A percentile compares a stretch with the other conserved stretches of the same genome.
phyloP scores from a whole-genome alignment of 2,797 vertebrate genomes.

The Cynopterus sphinx region DNA sequence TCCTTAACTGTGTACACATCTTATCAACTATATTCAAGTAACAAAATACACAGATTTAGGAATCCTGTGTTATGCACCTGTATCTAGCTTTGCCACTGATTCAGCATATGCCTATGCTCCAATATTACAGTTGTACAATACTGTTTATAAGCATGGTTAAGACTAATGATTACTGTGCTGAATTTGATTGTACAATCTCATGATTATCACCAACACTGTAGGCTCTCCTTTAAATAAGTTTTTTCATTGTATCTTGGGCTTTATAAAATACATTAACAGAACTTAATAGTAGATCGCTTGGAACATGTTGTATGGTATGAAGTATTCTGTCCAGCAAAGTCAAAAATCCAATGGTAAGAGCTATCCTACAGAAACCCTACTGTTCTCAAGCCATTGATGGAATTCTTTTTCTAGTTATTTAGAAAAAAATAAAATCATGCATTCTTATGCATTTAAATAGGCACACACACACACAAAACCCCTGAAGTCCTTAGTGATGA shows the following conservation, averaged over 20 bases:
- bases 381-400: background rate
- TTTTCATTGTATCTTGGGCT: background rate
- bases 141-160: background rate
- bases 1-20: background rate
- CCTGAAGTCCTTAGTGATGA: background rate
- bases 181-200: background rate
- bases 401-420: background rate
- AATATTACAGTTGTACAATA: background rate
- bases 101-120: background rate
- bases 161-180: background rate
- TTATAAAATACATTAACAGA: background rate
- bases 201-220: background rate
- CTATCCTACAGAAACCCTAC: background rate
- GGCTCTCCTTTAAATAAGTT: background rate
- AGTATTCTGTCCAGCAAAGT: background rate
- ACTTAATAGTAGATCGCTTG: background rate
- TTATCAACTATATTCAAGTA: background rate
- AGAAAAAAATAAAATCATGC: background rate
- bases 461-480: background rate
- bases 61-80: background rate
- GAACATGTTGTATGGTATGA: background rate
- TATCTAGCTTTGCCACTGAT: background rate
- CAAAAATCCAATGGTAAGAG: background rate
- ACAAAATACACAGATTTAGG: background rate
- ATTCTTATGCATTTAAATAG: background rate